Percentiles rank a stretch among this genome's conserved stretches.
phyloP scores from a whole-genome alignment of 2,113 vertebrate species.

The Empidonax traillii region DNA sequence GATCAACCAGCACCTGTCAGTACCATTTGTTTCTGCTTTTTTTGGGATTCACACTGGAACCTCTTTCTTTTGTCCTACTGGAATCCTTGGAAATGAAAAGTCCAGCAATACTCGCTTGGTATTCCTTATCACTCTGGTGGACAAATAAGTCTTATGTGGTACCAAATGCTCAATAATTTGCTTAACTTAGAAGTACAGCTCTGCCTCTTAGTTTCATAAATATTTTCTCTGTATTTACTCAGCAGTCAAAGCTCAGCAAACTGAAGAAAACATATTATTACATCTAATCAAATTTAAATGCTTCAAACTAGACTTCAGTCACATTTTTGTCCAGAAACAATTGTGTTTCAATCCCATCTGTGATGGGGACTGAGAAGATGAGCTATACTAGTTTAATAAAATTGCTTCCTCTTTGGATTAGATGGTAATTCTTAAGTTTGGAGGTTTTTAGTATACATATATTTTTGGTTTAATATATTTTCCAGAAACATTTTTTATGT shows the following conservation, averaged over 20 bases:
- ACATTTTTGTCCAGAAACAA: constrained; percentile 32
- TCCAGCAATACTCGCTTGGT: not conserved
- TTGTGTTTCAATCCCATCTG: constrained; percentile 29
- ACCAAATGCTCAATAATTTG: constrained; percentile 25
- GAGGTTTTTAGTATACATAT: fast-evolving
- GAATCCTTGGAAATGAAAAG: not conserved
- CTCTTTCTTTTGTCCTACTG: not conserved
- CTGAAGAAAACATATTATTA: constrained; percentile 50
- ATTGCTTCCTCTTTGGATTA: not conserved
- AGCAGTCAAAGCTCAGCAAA: constrained; percentile 48
- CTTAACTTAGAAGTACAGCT: constrained; percentile 13
- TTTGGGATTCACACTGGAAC: not conserved
- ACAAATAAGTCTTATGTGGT: not conserved
- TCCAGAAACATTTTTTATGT: not conserved
- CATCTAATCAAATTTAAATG: constrained; percentile 48
- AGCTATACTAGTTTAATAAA: constrained; percentile 12
- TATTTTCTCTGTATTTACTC: constrained; percentile 39
- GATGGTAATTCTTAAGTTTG: not conserved
- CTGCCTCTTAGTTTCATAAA: constrained; percentile 37
- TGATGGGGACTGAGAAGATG: not conserved
- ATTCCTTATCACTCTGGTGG: not conserved
- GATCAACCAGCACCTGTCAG: constrained; percentile 17
- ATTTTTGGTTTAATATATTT: not conserved
- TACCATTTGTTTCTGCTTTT: constrained; percentile 27
- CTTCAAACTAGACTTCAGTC: constrained; percentile 28